Conservation (phyloP, 1,140 invertebrate genomes). For the Leucophenga varia region DNA sequence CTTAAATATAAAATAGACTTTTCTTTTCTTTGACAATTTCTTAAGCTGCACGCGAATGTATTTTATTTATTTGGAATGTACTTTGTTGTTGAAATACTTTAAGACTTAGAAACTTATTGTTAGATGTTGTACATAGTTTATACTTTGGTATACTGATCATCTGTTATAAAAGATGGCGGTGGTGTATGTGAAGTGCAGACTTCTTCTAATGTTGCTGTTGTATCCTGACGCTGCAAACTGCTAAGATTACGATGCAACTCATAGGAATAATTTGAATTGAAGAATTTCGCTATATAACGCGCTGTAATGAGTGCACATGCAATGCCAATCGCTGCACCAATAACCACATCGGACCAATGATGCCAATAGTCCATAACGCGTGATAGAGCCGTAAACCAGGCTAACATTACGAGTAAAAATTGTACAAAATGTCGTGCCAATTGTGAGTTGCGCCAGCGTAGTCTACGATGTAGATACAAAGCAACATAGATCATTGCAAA, state of each 20-base stretch:
- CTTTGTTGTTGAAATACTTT: too few species aligned
- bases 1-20: background rate
- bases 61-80: too few species aligned
- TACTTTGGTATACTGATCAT: slow-evolving; percentile 42
- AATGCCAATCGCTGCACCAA: slow-evolving; percentile 35
- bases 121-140: too few species aligned
- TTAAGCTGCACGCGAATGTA: too few species aligned
- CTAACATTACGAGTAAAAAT: slow-evolving; percentile 64
- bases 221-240: slow-evolving; percentile 31
- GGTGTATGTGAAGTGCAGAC: slow-evolving; percentile 32
- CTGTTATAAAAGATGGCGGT: slow-evolving; percentile 38
- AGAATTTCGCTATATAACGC: slow-evolving; percentile 33
- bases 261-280: slow-evolving; percentile 9
- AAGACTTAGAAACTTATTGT: too few species aligned
- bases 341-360: slow-evolving; percentile 48
- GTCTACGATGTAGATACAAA: slow-evolving; percentile 79
- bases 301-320: slow-evolving; percentile 36
- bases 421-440: slow-evolving; percentile 75
- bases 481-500: slow-evolving; percentile 77
- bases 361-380: slow-evolving; percentile 51
- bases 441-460: slow-evolving; percentile 72
- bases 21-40: background rate
- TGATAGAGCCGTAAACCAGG: slow-evolving; percentile 46
- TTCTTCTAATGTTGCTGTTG: slow-evolving; percentile 41
- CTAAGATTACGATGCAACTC: background rate